A percentile compares a stretch with the other conserved stretches of the same genome.
Evolutionary conservation across 2,888 invertebrate genomes (phyloP).

Genomic region (Dorcus parallelipipedus): DNA sequence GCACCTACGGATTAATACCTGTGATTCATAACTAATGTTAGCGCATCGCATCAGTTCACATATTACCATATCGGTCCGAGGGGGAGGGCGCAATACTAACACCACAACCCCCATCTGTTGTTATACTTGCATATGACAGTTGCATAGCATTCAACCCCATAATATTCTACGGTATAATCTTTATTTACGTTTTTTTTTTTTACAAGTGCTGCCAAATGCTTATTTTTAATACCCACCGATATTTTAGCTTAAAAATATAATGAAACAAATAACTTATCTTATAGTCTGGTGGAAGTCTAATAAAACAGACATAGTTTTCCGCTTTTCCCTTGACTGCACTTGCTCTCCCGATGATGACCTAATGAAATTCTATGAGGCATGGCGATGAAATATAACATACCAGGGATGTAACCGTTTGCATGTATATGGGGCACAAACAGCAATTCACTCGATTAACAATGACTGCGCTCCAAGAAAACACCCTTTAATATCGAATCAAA

Average conservation of each 20-base stretch:
- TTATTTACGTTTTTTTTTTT: constrained; percentile 19
- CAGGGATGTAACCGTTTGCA: constrained; percentile 39
- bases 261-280: constrained; percentile 41
- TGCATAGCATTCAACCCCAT: constrained; percentile 22
- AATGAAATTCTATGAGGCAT: constrained; percentile 47
- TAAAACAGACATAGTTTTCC: constrained; percentile 41
- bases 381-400: constrained; percentile 40
- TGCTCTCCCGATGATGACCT: constrained; percentile 43
- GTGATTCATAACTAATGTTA: constrained; percentile 33
- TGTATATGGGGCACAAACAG: constrained; percentile 38
- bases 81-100: constrained; percentile 19
- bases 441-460: constrained; percentile 30
- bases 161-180: constrained; percentile 22
- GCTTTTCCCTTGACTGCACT: constrained; percentile 42
- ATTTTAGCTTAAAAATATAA: constrained; percentile 30
- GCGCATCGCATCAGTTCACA: constrained; percentile 32
- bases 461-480: constrained; percentile 30
- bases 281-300: constrained; percentile 45
- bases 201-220: constrained; percentile 21
- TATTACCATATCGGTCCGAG: constrained; percentile 29
- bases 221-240: not conserved
- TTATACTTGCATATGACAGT: constrained; percentile 27
- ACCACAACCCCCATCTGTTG: constrained; percentile 29
- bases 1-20: constrained; percentile 30
- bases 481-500: constrained; percentile 36